Conservation (phyloP, 2,797 vertebrate genomes). For the Sebastes aleutianus region DNA sequence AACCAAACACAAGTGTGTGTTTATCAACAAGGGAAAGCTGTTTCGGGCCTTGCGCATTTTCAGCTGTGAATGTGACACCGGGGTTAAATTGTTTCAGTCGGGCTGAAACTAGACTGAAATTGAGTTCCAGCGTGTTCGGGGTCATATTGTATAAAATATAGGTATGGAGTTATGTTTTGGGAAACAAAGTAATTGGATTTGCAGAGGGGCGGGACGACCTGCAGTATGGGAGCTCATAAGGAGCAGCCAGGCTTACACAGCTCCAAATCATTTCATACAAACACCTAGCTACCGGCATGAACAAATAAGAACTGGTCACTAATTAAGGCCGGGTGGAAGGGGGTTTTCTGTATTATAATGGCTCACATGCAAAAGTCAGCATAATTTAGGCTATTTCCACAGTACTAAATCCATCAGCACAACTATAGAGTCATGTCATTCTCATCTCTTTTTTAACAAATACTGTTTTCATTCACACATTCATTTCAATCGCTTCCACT, state of each 20-base stretch:
- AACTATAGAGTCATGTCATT: neutral
- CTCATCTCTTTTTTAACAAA: neutral
- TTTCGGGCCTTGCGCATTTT: constrained; percentile 55
- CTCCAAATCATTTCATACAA: neutral
- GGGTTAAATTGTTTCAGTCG: constrained; percentile 47
- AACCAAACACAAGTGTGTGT: constrained; percentile 76
- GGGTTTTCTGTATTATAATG: neutral
- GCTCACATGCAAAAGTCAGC: neutral
- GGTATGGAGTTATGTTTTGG: neutral
- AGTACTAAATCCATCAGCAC: neutral
- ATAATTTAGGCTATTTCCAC: neutral
- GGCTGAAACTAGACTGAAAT: constrained; percentile 17
- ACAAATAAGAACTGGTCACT: neutral
- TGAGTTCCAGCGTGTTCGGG: neutral
- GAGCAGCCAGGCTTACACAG: neutral
- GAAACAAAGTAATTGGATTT: constrained; percentile 21
- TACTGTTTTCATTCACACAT: neutral
- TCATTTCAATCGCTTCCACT: neutral
- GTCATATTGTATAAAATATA: neutral
- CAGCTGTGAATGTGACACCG: constrained; percentile 38
- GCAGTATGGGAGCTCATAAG: neutral
- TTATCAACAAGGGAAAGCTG: constrained; percentile 74
- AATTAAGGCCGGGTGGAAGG: neutral
- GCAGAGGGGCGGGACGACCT: neutral
- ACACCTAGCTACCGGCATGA: neutral